Base-by-base conservation (phyloP, 2,888 invertebrate species). In the Rhopalosiphum nymphaeae region DNA sequence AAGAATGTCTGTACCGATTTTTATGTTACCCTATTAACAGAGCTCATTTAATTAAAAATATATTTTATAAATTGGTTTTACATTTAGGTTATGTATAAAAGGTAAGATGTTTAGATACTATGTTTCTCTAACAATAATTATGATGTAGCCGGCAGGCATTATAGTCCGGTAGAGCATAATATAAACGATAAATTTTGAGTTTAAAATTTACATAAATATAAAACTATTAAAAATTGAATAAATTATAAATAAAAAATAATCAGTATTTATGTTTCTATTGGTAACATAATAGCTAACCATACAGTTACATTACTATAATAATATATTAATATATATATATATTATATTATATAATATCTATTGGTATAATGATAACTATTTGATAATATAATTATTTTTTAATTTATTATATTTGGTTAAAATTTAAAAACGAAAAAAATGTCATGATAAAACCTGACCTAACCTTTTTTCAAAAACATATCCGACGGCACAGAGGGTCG, bases 141-240 rank as follows among this genome's bases (percentile, higher is more conserved):
- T 56, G 56, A 56, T 56, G 56, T 89, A 56, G n/a, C 89, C 89
- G 42, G 89, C 89, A 89, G 89, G 56, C 89, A 89, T 89, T 57
- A 25, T 89, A 89, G 89, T 42, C 89, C 56, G 42, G 89, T 89
- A 89, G n/a, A 89, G 78, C 36, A n/a, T 67, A 36, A 89, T 53
- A 57, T 89, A n/a, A 89, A 57, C 56, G 89, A 89, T 56, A 88
- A 89, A 89, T 56, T 56, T 89, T 56, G 89, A 53, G 25, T 88
- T 88, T 36, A 49, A 56, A 57, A 89, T 53, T 29, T 29, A 49
- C 78, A 78, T 78, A 78, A 78, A 78, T 56, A 89, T 42, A 89
- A 88, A 89, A 56, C 89, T 89, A 89, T 89, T 89, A 89, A 89
- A 88, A 88, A 78, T 53, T 88, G 88, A 88, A 88, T 88, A 88